Evolutionary conservation across 2,113 vertebrate genomes (phyloP).

Genomic region (Pomatorhinus ruficollis): DNA sequence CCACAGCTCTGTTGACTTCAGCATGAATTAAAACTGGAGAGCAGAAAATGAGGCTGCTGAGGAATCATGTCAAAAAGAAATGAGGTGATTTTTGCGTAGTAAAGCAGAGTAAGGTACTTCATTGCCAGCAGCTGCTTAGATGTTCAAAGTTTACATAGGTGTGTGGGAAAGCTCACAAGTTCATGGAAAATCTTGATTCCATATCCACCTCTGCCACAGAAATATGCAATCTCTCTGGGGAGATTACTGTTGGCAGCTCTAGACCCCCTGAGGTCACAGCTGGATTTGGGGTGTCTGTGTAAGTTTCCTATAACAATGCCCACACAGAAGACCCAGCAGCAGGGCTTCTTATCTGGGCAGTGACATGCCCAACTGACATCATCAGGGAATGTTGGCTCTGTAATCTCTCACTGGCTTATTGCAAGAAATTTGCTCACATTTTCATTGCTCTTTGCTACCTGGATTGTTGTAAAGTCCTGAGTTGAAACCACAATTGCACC

Average conservation of each 20-base stretch:
- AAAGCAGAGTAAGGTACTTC: background rate
- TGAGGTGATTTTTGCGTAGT: fast-evolving
- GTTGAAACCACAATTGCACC: background rate
- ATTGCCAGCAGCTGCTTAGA: background rate
- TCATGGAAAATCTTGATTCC: background rate
- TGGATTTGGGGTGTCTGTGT: background rate
- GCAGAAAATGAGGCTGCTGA: background rate
- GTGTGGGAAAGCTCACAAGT: background rate
- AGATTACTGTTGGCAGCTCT: fast-evolving
- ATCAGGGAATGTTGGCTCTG: fast-evolving
- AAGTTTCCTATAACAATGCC: background rate
- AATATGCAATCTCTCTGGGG: background rate
- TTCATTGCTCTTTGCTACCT: background rate
- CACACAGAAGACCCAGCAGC: background rate
- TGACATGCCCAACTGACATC: background rate
- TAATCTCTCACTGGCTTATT: background rate
- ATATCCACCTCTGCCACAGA: fast-evolving
- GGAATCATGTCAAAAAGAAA: background rate
- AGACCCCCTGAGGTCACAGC: fast-evolving
- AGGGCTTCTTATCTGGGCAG: background rate
- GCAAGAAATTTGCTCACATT: background rate
- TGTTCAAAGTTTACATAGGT: background rate
- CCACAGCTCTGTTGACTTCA: background rate
- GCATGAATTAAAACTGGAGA: background rate
- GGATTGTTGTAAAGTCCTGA: background rate